Evolutionary conservation across 2,888 invertebrate genomes (phyloP).

Genomic region (Cheilosia variabilis): DNA sequence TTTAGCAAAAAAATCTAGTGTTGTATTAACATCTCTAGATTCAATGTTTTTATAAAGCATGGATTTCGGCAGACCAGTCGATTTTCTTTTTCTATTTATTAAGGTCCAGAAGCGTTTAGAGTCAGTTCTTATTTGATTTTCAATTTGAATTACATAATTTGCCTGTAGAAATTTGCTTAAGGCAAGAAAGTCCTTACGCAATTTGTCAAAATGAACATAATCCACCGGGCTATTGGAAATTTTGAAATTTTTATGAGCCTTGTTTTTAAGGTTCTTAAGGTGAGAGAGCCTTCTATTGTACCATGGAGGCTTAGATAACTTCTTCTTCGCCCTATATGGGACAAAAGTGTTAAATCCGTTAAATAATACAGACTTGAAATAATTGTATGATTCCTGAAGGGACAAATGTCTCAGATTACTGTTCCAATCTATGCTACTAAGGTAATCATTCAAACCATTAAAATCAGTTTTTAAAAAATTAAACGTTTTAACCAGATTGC

Average conservation of each 20-base stretch:
- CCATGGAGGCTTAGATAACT: no score
- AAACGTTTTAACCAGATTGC: no score
- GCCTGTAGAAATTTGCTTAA: no score
- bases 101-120: conserved; percentile 18
- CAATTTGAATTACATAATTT: conserved; percentile 7
- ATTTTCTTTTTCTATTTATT: conserved; percentile 14
- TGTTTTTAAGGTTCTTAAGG: neutral
- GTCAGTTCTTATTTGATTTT: conserved; percentile 15
- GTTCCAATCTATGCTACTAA: neutral
- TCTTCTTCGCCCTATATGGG: no score
- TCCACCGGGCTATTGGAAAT: neutral
- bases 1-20: neutral
- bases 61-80: conserved; percentile 6
- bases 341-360: no score
- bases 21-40: conserved; percentile 13
- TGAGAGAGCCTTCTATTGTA: no score
- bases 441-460: neutral
- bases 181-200: neutral
- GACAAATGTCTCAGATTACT: neutral
- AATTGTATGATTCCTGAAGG: neutral
- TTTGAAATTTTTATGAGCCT: neutral
- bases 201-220: neutral
- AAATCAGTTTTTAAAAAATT: no score
- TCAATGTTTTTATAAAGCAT: conserved; percentile 6
- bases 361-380: neutral